Evolutionary conservation across 1,140 invertebrate genomes (phyloP).

Genomic region (Metopolophium dirhodum): DNA sequence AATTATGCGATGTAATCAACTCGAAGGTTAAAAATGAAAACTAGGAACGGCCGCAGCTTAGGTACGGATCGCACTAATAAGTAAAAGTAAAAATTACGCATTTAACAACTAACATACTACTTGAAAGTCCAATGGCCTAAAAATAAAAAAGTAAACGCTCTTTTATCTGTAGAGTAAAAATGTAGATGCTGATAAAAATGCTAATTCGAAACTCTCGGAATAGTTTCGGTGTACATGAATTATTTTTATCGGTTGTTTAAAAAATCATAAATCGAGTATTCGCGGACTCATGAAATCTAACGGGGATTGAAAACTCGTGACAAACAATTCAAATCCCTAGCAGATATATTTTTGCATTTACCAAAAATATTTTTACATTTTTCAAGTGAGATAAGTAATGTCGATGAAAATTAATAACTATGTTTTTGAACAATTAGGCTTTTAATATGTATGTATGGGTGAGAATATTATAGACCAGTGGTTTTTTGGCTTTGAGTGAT

Average conservation of each 20-base stretch:
- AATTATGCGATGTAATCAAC: neutral
- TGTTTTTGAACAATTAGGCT: neutral
- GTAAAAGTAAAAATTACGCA: neutral
- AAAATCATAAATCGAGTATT: neutral
- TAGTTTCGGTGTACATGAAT: neutral
- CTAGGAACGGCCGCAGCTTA: neutral
- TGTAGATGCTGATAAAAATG: neutral
- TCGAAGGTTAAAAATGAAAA: neutral
- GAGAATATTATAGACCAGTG: neutral
- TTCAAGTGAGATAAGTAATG: neutral
- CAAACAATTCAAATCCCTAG: constrained; percentile 3
- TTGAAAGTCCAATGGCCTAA: neutral
- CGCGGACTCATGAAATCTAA: neutral
- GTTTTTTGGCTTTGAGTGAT: neutral
- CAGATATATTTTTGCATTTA: constrained; percentile 27
- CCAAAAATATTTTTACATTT: constrained; percentile 31
- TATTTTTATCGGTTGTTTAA: neutral
- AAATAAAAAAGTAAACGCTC: neutral
- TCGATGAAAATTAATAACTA: neutral
- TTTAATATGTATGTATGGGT: neutral
- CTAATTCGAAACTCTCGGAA: neutral
- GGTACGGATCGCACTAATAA: neutral
- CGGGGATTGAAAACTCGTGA: neutral
- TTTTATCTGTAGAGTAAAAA: neutral
- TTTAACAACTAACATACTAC: neutral